Conservation (phyloP, 1,140 invertebrate genomes). For the Lordiphosa collinella region DNA sequence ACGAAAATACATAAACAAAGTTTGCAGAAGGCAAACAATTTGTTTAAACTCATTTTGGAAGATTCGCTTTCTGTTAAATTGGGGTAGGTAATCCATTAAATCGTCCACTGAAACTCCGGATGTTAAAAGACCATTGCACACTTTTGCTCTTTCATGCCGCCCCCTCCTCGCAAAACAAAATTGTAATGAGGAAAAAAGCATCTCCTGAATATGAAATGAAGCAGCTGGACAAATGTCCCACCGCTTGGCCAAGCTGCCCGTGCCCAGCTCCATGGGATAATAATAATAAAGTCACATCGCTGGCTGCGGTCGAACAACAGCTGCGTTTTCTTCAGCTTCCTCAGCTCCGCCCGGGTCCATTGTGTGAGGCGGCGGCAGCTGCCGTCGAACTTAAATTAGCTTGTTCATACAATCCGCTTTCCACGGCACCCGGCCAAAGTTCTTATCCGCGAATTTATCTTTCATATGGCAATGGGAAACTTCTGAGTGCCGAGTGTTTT, state of each 20-base stretch:
- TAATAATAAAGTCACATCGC: conserved; percentile 73
- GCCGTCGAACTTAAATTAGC: conserved; percentile 77
- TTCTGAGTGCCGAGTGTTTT: conserved; percentile 37
- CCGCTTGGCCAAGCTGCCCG: conserved; percentile 9
- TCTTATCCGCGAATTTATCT: conserved; percentile 76
- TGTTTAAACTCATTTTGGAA: conserved; percentile 1
- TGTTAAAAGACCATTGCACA: conserved; percentile 14
- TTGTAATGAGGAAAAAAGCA: conserved; percentile 63
- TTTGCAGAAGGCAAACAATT: conserved; percentile 2
- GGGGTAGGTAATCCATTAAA: conserved; percentile 13
- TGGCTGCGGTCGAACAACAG: conserved; percentile 39
- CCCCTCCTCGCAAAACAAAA: conserved; percentile 36
- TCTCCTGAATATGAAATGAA: conserved; percentile 74
- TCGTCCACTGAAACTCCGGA: background rate
- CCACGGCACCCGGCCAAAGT: conserved; percentile 52
- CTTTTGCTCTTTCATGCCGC: conserved; percentile 37
- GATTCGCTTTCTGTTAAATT: background rate
- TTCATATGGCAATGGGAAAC: conserved; percentile 68
- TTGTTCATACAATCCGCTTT: conserved; percentile 73
- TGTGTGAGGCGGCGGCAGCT: conserved; percentile 47
- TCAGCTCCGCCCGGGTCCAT: conserved; percentile 13
- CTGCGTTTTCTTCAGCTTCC: conserved; percentile 29
- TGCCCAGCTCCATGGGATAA: conserved; percentile 52
- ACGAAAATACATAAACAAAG: conserved; percentile 4
- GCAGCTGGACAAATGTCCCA: conserved; percentile 68